These are phyloP conservation scores for Pseudococcus longispinus DNA, from an alignment of 2,888 invertebrate genomes.

Conservation along the genomic window DNA sequence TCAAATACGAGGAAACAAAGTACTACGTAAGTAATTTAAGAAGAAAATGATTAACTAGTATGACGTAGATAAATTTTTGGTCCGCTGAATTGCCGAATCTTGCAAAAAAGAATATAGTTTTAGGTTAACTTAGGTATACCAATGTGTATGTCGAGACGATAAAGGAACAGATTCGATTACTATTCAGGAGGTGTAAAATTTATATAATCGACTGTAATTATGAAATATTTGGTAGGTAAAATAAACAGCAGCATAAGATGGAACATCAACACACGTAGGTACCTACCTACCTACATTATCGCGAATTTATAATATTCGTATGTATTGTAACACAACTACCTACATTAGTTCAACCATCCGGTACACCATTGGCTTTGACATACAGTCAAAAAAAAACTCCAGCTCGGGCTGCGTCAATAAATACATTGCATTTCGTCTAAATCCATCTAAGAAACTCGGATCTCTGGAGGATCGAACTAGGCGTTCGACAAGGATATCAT, in stretches of 20 bases:
- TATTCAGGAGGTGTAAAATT: slow-evolving; percentile 14
- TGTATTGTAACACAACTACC: neutral
- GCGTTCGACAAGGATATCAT: neutral
- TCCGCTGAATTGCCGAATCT: neutral
- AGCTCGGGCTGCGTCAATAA: neutral
- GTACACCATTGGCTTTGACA: neutral
- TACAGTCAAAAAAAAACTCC: neutral
- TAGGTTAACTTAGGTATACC: too few relatives aligned
- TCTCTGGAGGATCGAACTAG: neutral
- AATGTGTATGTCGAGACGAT: too few relatives aligned
- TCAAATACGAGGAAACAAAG: neutral
- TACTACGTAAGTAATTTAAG: neutral
- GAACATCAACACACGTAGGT: too few relatives aligned
- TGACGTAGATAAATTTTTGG: neutral
- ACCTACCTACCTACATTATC: too few relatives aligned
- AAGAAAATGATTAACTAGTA: neutral
- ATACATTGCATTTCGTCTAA: neutral
- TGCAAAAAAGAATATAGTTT: neutral
- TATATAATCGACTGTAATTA: too few relatives aligned
- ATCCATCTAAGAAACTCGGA: neutral
- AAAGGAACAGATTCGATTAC: neutral
- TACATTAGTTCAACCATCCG: neutral
- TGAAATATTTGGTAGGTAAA: too few relatives aligned
- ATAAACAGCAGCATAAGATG: too few relatives aligned
- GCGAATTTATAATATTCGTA: too few relatives aligned